Base-by-base conservation (phyloP, 2,113 vertebrate genomes). In the Charadrius vociferus region DNA sequence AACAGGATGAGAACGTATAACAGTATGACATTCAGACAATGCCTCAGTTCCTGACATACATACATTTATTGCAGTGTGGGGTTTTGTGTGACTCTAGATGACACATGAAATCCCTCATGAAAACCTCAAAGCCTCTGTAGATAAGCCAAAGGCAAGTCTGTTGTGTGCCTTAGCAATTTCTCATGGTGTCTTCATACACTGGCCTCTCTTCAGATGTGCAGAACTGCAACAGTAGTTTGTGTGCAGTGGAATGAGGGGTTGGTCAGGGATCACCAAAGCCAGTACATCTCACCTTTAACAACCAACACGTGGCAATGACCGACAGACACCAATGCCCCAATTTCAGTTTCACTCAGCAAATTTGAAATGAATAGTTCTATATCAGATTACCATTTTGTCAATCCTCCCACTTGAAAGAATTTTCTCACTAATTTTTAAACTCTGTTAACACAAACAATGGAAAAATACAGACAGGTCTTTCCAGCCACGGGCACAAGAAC, bases 371-470 rank as follows among this genome's bases (percentile, higher is more conserved):
- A 62, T 27, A 37, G 26, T 30, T 52, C 41, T 43, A 0, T 62
- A 82, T 93, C 81, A 50, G 50, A 34, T 95, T 75, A 87, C 84
- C 10, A 41, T 62, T 68, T 50, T 72, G 86, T 82, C 5, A 0
- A 36, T 61, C 86, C 65, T 70, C 81, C 78, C 58, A 85, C 89
- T 62, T 89, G 80, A 90, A 96, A 89, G 36, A 85, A 58, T 49
- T 62, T 91, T 88, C 62, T 88, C n/a, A 66, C 85, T 93, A 66
- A 93, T 87, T 94, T 92, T 95, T 93, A 68, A 91, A 85, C 93
- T 94, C 91, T 3, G 9, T 41, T 89, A 91, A 77, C 49, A 91
- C n/a, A 81, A 94, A 93, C 86, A 93, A 34, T 95, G 91, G 91
- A 93, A 97, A 96, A 96, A 79, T 82, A 94, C 89, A 87, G 86